Percentiles rank a stretch among this genome's conserved stretches.
These are phyloP conservation scores for Cheilinus undulatus DNA, from an alignment of 2,113 vertebrate species.

Conservation along the genomic window DNA sequence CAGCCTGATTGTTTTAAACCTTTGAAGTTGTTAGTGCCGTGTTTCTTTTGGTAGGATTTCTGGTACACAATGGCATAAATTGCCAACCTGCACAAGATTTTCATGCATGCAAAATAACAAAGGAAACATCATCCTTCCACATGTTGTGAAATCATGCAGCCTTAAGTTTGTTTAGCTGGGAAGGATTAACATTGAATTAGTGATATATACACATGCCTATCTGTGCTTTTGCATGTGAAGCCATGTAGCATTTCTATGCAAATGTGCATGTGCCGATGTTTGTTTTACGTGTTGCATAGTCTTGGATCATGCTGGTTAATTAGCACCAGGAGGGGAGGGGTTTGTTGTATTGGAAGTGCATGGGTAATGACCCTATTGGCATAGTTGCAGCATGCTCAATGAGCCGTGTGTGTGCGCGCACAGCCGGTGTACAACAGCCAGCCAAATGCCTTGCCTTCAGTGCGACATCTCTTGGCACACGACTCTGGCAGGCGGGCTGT, in stretches of 20 bases:
- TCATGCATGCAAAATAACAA: neutral
- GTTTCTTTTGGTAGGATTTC: neutral
- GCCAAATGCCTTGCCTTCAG: conserved; percentile 77
- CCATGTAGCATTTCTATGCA: conserved; percentile 28
- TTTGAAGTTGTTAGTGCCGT: neutral
- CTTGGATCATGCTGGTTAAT: conserved; percentile 76
- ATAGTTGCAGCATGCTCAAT: conserved; percentile 84
- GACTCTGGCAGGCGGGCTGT: conserved; percentile 43
- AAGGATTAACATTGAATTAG: neutral
- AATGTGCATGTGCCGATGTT: conserved; percentile 46
- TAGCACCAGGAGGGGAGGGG: conserved; percentile 76
- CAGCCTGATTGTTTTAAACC: neutral
- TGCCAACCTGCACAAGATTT: too few relatives aligned
- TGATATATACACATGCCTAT: neutral
- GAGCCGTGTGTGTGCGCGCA: conserved; percentile 74
- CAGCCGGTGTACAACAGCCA: conserved; percentile 59
- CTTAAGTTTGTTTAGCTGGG: neutral
- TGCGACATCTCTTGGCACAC: conserved; percentile 70
- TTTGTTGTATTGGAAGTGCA: conserved; percentile 80
- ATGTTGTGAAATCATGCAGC: neutral
- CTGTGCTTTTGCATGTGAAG: conserved; percentile 2
- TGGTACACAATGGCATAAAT: neutral
- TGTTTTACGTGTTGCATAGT: conserved; percentile 58
- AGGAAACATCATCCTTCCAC: neutral
- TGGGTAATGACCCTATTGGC: conserved; percentile 84